Conservation (phyloP, 2,797 vertebrate species). For the Hydrophis major region DNA sequence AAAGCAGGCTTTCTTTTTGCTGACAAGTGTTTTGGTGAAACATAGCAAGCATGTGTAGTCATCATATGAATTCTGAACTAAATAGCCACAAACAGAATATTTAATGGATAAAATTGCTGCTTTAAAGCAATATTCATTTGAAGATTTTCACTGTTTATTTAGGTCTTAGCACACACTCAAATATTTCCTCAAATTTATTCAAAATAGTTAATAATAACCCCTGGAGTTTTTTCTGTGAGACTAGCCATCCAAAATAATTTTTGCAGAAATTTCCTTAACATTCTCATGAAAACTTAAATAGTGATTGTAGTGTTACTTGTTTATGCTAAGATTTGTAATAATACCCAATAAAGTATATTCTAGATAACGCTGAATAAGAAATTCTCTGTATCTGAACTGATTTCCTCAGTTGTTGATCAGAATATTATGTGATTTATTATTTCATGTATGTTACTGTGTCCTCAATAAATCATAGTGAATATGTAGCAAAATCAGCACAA, state of each 20-base stretch:
- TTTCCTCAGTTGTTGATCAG: not conserved
- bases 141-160: conserved; percentile 12
- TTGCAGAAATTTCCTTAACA: not conserved
- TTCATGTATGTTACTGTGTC: not conserved
- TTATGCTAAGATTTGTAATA: not conserved
- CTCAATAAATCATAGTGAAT: not conserved
- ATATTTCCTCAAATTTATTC: conserved; percentile 23
- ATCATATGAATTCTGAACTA: conserved; percentile 57
- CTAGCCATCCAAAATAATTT: not conserved
- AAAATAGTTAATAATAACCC: conserved; percentile 24
- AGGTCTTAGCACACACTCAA: conserved; percentile 33
- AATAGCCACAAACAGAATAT: conserved; percentile 32
- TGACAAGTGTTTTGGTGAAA: conserved; percentile 52
- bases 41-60: conserved; percentile 36
- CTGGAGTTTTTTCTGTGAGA: not conserved
- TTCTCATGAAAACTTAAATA: not conserved
- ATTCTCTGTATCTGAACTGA: not conserved
- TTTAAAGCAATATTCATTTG: conserved; percentile 35
- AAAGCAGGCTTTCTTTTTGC: conserved; percentile 38
- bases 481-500: not conserved
- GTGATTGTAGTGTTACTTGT: conserved; percentile 16
- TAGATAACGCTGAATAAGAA: not conserved
- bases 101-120: conserved; percentile 52
- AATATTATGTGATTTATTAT: not conserved
- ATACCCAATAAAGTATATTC: not conserved